Conservation (phyloP, 2,888 invertebrate genomes). For the Amblyteles armatorius region DNA sequence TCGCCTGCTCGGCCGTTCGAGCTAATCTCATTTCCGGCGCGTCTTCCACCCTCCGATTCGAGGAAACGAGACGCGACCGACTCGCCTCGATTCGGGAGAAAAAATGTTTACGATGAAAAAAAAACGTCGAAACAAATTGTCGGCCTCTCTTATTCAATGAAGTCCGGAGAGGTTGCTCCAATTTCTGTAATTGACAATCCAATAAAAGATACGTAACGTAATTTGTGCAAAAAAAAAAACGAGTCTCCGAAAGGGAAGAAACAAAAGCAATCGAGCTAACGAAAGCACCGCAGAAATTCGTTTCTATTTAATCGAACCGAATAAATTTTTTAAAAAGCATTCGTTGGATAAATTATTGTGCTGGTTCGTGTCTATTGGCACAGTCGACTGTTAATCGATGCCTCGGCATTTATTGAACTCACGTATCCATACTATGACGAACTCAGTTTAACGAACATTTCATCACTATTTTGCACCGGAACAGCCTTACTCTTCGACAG, state of each 20-base stretch:
- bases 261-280: neutral
- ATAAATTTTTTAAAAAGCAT: neutral
- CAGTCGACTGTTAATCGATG: neutral
- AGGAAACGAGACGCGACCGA: neutral
- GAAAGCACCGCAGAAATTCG: neutral
- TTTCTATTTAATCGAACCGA: neutral
- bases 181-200: slow-evolving; percentile 15
- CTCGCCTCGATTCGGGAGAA: slow-evolving; percentile 7
- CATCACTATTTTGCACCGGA: neutral
- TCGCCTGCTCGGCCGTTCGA: slow-evolving; percentile 23
- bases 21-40: slow-evolving; percentile 57
- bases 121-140: neutral
- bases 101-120: neutral
- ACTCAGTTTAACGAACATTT: neutral
- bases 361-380: neutral
- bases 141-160: neutral
- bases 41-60: slow-evolving; percentile 29
- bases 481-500: neutral
- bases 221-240: neutral
- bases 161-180: neutral
- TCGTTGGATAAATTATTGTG: neutral
- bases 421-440: neutral
- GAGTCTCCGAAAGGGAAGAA: neutral
- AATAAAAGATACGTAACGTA: neutral
- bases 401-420: neutral